Evolutionary conservation across 2,888 invertebrate species (phyloP), one percentile per base, ranked within the genome.

Genomic region (Aelia acuminata): DNA sequence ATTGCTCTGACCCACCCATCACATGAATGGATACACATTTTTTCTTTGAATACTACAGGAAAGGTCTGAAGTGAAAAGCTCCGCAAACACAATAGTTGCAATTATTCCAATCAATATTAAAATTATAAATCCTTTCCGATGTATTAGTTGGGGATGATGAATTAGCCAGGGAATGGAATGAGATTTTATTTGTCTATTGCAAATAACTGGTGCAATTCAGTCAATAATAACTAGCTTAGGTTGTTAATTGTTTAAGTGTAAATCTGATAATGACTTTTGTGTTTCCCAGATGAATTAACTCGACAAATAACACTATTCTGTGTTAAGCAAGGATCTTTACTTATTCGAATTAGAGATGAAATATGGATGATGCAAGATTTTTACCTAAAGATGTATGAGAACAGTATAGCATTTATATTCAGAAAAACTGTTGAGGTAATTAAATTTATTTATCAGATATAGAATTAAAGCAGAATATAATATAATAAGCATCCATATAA

Each of bases 231-330:
- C 26, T 13, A 0, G 15, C 13, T 26, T 26, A 15, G n/a, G 13
- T 15, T 57, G 13, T 15, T 57, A 3, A 57, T 43, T 43, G 43
- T 15, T 10, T 85, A 48, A 3, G 2, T 39, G 18, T 47, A 39
- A 20, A 26, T 31, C 4, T 8, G 22, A n/a, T 31, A 31, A 31
- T 48, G 48, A 22, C 53, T 57, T 26, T 90, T 90, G 89, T 92
- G 7, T 50, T 87, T 43, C 48, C 47, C 88, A 90, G 90, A 97
- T 93, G 97, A 97, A 93, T 93, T 97, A 70, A 97, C 97, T 91
- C 94, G 97, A n/a, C 96, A 99, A 94, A 98, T 99, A 43, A 98
- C 99, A 10, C 97, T 99, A 84, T 99, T 98, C 92, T 99, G 99
- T 92, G 97, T 97, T 0, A 99, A 99, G 93, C 94, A 99, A 91